Conservation (phyloP, 2,113 vertebrate species). For the Aegotheles bennettii region DNA sequence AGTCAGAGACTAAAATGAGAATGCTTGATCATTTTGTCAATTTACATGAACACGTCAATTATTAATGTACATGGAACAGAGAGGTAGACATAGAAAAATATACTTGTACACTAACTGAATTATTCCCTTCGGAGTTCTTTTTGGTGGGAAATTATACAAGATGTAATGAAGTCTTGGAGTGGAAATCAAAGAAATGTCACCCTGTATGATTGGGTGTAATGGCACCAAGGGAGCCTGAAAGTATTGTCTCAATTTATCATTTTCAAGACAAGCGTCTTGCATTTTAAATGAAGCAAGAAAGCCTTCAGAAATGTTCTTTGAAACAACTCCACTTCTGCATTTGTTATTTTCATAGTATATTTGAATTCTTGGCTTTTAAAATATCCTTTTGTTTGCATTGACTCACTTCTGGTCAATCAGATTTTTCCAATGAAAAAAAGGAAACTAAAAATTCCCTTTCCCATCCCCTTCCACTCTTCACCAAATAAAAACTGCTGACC, state of each 20-base stretch:
- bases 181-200: constrained; percentile 36
- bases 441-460: neutral
- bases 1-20: neutral
- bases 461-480: neutral
- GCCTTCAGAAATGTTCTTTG: neutral
- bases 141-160: constrained; percentile 3
- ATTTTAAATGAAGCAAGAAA: constrained; percentile 13
- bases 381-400: neutral
- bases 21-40: constrained; percentile 28
- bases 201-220: neutral
- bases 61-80: constrained; percentile 7
- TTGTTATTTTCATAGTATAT: constrained; percentile 1
- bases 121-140: constrained; percentile 20
- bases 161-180: neutral
- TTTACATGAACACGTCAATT: neutral
- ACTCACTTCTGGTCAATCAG: neutral
- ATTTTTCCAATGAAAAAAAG: neutral
- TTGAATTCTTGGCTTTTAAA: neutral
- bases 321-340: neutral
- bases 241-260: constrained; percentile 29
- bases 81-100: constrained; percentile 14
- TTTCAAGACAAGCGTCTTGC: neutral
- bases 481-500: neutral
- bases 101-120: neutral
- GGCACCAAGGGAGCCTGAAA: neutral